Percentiles rank a stretch among this genome's conserved stretches.
phyloP scores from a whole-genome alignment of 92 coral and sea anemone genomes.

The Heteractis magnifica region DNA sequence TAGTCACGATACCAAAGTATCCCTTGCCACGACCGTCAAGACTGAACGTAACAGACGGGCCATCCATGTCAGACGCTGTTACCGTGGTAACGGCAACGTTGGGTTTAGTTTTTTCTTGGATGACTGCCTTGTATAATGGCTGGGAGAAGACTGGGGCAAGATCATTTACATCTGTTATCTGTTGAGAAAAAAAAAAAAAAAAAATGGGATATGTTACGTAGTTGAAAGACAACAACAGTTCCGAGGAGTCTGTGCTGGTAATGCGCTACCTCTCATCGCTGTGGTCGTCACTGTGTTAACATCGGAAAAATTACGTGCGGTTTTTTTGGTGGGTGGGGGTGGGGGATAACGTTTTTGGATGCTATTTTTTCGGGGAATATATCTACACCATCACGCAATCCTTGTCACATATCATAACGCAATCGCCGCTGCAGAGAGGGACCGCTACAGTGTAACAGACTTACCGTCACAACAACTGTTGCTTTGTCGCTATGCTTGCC shows the following conservation, averaged over 20 bases:
- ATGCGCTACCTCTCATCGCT: too few relatives aligned
- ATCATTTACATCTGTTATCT: conserved; percentile 63
- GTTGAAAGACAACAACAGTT: too few relatives aligned
- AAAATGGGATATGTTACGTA: too few relatives aligned
- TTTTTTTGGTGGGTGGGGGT: too few relatives aligned
- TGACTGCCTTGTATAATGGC: conserved; percentile 44
- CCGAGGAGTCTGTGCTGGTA: too few relatives aligned
- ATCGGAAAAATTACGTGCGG: too few relatives aligned
- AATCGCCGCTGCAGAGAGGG: neutral
- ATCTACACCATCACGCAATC: too few relatives aligned
- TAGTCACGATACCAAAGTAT: conserved; percentile 30
- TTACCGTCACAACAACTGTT: conserved; percentile 56
- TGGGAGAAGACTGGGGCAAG: conserved; percentile 57
- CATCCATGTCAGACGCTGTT: conserved; percentile 65
- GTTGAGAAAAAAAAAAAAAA: neutral
- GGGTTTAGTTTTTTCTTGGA: conserved; percentile 54
- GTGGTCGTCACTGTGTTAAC: too few relatives aligned
- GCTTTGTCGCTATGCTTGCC: conserved; percentile 65
- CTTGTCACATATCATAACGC: neutral
- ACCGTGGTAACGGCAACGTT: conserved; percentile 53
- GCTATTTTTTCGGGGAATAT: too few relatives aligned
- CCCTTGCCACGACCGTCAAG: conserved; percentile 44
- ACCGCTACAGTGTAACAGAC: neutral
- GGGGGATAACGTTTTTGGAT: too few relatives aligned
- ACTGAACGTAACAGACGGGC: conserved; percentile 30